Percentiles rank a stretch among this genome's conserved stretches.
These are phyloP conservation scores for Halocaridina rubra DNA, from an alignment of 2,888 invertebrate genomes.

Conservation along the genomic window DNA sequence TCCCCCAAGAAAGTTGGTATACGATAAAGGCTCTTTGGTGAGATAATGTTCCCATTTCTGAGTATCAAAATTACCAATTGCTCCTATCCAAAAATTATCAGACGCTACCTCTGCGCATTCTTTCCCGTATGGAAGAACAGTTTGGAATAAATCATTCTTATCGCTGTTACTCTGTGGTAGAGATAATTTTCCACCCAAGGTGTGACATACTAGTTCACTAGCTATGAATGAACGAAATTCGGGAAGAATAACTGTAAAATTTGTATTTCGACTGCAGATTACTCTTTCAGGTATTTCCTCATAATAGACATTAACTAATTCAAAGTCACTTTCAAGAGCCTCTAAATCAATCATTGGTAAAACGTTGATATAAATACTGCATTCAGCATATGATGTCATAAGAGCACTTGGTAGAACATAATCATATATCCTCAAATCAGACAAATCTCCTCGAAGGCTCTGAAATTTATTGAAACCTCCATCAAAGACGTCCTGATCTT, in stretches of 20 bases:
- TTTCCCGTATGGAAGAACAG: not conserved
- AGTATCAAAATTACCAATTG: not conserved
- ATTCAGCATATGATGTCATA: not conserved
- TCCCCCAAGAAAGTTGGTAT: not conserved
- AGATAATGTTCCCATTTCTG: not conserved
- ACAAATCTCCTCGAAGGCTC: not conserved
- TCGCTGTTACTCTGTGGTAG: not conserved
- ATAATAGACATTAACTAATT: not conserved
- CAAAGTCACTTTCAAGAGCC: conserved; percentile 6
- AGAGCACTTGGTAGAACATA: not conserved
- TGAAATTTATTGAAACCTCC: not conserved
- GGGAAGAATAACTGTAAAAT: conserved; percentile 1
- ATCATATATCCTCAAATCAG: conserved; percentile 1
- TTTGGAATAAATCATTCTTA: not conserved
- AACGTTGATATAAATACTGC: not conserved
- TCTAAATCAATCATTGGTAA: not conserved
- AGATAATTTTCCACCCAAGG: not conserved
- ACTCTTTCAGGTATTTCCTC: not conserved
- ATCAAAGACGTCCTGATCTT: conserved; percentile 16
- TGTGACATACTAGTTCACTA: conserved; percentile 9
- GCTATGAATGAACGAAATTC: conserved; percentile 10
- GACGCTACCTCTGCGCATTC: not conserved
- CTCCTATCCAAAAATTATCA: conserved; percentile 15
- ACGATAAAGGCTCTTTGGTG: not conserved
- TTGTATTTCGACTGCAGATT: not conserved